Evolutionary conservation across 1,140 invertebrate genomes (phyloP), one percentile per base, ranked within the genome.

Genomic region (Drosophila varians): DNA sequence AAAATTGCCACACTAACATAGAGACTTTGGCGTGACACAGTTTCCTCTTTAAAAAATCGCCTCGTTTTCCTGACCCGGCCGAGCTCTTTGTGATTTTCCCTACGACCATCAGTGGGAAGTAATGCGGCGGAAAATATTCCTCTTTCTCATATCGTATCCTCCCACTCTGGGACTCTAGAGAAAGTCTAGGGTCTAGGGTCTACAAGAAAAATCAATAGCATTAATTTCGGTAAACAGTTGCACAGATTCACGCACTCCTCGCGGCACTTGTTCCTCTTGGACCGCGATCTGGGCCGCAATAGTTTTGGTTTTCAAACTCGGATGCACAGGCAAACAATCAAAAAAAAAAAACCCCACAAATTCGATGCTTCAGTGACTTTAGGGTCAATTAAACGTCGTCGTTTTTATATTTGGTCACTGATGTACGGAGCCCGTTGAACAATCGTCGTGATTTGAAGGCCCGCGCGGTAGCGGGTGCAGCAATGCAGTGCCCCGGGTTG

Each of bases 341-440:
- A 36, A 21, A 66, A 46, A 18, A 21, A 9, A 42, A 42, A 18
- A 42, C 5, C 1, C 36, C n/a, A 34, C 28, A 58, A 74, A 42
- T 14, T 49, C 5, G 55, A 87, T 61, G 82, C 77, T 52, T 77
- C 69, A 87, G 55, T 45, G 70, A 61, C 68, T 87, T 87, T 87
- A 77, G 70, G 83, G 82, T 79, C 82, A 87, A 87, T 86, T 88
- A 88, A 87, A 87, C 45, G 69, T 65, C 71, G 70, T 54, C 61
- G 51, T 66, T 53, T 84, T 87, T 87, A 73, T 73, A 53, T 75
- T 75, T 84, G 75, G 23, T 65, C 77, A 74, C 36, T 58, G 69
- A 68, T 49, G 69, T 73, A 69, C 45, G 36, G 47, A 52, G n/a
- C 36, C 1, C 14, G 36, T 4, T 38, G 58, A 54, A 77, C 74